Base-by-base conservation (phyloP, 2,797 vertebrate genomes). In the Characodon lateralis region DNA sequence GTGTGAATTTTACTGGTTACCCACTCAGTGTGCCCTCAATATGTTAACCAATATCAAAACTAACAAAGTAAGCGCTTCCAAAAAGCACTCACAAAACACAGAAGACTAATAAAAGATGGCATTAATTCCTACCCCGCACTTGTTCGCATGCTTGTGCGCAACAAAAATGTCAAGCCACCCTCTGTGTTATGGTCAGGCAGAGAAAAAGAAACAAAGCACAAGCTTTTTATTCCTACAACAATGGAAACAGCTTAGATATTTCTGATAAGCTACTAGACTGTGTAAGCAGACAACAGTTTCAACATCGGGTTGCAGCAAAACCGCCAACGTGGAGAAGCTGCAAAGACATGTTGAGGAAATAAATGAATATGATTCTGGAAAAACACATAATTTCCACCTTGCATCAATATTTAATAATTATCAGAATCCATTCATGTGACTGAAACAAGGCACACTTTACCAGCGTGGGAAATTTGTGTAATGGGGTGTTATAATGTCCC, bases 21-120 rank as follows among this genome's bases (percentile, higher is more conserved):
- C 73, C 13, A 46, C 80, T 72, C 76, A 48, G 53, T 39, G 71
- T 79, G 72, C 82, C 75, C 81, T 81, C 61, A 10, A 74, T 58
- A 73, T 87, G 80, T 89, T 79, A 86, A 84, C 78, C 71, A 53
- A 73, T 82, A 73, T 86, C 66, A 74, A 80, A 87, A 87, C 83
- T 85, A 86, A 78, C 63, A 80, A 76, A 86, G 63, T 82, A 78
- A 85, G 81, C 76, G 82, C 72, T 74, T 84, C 81, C 65, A 86
- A 73, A 78, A 84, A 85, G 81, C 50, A 66, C 84, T 81, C 85
- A 89, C 85, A 89, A 87, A 91, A 79, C 78, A 78, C 76, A 79
- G 78, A 86, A 75, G 85, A 82, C 73, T 81, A 81, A 90, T 88
- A 88, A 91, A 90, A 85, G 86, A 87, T 66, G 74, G 78, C 83